Percentiles rank a stretch among this genome's conserved stretches.
These are phyloP conservation scores for Dione vanillae DNA, from an alignment of 2,888 invertebrate genomes.

Conservation along the genomic window DNA sequence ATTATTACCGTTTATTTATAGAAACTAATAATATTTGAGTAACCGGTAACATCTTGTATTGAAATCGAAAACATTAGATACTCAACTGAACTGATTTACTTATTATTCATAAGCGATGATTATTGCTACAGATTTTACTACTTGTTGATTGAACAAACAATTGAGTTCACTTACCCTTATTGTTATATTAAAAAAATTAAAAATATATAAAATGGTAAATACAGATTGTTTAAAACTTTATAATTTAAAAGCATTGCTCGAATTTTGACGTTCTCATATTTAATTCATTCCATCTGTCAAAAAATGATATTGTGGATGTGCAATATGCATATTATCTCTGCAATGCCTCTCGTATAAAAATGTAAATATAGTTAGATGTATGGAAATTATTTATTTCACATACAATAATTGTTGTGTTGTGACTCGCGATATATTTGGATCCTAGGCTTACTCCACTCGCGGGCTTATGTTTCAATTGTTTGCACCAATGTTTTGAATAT, in stretches of 20 bases:
- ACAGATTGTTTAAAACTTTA: neutral
- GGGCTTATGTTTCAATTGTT: too few relatives aligned
- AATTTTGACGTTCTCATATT: constrained; percentile 2
- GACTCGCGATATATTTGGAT: too few relatives aligned
- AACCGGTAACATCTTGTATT: neutral
- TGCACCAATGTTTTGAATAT: too few relatives aligned
- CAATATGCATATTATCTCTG: neutral
- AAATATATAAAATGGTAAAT: neutral
- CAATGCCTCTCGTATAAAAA: neutral
- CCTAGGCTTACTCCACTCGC: too few relatives aligned
- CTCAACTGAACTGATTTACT: neutral
- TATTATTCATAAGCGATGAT: neutral
- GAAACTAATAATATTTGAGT: constrained; percentile 2
- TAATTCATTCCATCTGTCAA: constrained; percentile 3
- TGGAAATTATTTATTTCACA: neutral
- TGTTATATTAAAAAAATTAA: neutral
- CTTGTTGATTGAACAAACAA: too few relatives aligned
- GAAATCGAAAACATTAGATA: neutral
- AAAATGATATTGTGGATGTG: neutral
- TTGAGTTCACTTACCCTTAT: too few relatives aligned
- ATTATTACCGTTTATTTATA: too few relatives aligned
- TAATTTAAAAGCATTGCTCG: neutral
- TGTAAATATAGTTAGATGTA: neutral
- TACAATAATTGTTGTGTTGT: too few relatives aligned
- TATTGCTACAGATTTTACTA: neutral